Evolutionary conservation across 2,888 invertebrate genomes (phyloP).

Genomic region (Carpatolechia fugitivella): DNA sequence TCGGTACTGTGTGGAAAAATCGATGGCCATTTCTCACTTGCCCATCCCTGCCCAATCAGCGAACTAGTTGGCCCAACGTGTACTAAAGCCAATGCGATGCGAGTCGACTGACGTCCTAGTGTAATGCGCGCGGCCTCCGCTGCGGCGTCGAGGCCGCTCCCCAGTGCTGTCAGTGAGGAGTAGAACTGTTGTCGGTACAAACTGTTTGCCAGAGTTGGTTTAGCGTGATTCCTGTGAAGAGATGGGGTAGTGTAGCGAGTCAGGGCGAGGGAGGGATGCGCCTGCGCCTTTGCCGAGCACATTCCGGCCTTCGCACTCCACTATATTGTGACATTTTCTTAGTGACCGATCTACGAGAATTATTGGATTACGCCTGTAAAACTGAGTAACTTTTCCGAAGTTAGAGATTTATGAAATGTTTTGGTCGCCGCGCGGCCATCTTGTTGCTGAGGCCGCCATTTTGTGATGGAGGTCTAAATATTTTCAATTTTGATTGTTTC

Average conservation of each 20-base stretch:
- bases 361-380: too few relatives aligned
- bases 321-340: neutral
- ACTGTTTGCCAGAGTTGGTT: neutral
- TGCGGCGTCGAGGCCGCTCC: neutral
- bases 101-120: too few relatives aligned
- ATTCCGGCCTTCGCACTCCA: conserved; percentile 5
- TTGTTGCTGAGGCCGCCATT: too few relatives aligned
- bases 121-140: neutral
- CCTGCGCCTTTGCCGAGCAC: neutral
- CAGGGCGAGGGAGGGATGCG: neutral
- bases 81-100: too few relatives aligned
- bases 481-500: too few relatives aligned
- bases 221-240: neutral
- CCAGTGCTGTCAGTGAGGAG: neutral
- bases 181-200: conserved; percentile 7
- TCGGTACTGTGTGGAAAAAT: too few relatives aligned
- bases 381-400: too few relatives aligned
- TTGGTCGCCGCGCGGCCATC: neutral
- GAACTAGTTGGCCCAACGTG: too few relatives aligned
- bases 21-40: too few relatives aligned
- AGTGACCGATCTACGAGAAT: neutral
- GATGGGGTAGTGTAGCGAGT: neutral
- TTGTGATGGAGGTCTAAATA: too few relatives aligned
- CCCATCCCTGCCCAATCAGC: too few relatives aligned
- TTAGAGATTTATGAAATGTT: too few relatives aligned